Conservation (phyloP, 1,140 invertebrate species). For the Pogonomyrmex barbatus region DNA sequence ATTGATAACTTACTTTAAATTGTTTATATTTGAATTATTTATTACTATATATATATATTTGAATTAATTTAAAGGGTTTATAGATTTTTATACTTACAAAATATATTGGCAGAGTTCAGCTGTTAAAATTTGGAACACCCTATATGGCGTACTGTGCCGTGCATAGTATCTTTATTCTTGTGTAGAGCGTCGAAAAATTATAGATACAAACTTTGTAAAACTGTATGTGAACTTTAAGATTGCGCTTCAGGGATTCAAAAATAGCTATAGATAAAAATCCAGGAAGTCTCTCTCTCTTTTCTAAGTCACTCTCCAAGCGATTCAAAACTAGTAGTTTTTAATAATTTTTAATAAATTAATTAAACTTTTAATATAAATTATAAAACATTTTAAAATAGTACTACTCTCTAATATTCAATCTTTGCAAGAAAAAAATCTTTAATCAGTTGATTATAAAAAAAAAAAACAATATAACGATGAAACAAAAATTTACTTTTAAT, state of each 20-base stretch:
- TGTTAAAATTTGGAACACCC: slow-evolving; percentile 37
- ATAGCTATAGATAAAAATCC: slow-evolving; percentile 5
- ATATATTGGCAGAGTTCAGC: slow-evolving; percentile 8
- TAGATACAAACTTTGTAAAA: slow-evolving; percentile 33
- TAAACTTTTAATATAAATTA: neutral
- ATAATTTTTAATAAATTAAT: neutral
- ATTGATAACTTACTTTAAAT: neutral
- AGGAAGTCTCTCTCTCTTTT: neutral
- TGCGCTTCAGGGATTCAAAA: slow-evolving; percentile 27
- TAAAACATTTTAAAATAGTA: neutral
- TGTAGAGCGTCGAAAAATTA: slow-evolving; percentile 33
- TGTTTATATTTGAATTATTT: neutral
- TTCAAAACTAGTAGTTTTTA: neutral
- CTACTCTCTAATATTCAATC: neutral
- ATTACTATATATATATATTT: no score
- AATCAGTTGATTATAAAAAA: neutral
- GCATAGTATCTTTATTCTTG: slow-evolving; percentile 12
- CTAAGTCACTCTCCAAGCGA: neutral
- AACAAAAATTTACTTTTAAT: neutral
- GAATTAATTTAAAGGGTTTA: neutral
- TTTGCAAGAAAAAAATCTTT: neutral
- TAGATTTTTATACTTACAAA: neutral
- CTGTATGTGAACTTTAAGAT: slow-evolving; percentile 35
- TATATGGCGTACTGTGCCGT: slow-evolving; percentile 11
- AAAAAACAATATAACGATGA: no score